Conservation (phyloP, 2,113 vertebrate genomes). For the Bos javanicus region DNA sequence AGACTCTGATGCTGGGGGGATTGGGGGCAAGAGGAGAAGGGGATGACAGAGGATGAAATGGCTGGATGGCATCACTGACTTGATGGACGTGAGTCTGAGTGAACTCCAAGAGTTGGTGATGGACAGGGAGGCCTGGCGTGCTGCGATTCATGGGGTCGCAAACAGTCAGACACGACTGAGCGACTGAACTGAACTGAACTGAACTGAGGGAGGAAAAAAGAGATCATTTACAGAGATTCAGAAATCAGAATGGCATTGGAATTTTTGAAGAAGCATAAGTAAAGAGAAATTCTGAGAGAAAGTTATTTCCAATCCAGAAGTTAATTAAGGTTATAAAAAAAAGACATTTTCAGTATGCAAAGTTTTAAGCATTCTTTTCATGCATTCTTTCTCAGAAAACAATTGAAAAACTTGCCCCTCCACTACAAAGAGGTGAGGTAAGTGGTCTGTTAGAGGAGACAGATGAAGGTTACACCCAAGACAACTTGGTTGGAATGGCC, state of each 20-base stretch:
- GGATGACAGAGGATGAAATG: too few relatives aligned
- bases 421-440: not conserved
- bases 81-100: too few relatives aligned
- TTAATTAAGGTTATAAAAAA: not conserved
- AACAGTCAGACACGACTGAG: too few relatives aligned
- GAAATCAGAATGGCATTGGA: not conserved
- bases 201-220: not conserved
- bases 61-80: too few relatives aligned
- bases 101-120: too few relatives aligned
- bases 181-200: too few relatives aligned
- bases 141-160: too few relatives aligned
- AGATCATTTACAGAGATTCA: not conserved
- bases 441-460: not conserved
- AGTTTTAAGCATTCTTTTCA: not conserved
- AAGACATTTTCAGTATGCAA: not conserved
- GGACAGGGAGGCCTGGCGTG: too few relatives aligned
- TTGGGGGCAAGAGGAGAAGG: too few relatives aligned
- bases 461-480: not conserved
- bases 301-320: not conserved
- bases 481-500: not conserved
- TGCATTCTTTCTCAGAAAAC: not conserved
- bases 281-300: not conserved
- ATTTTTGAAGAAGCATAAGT: not conserved
- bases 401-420: not conserved
- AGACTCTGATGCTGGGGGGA: too few relatives aligned